A percentile compares a stretch with the other conserved stretches of the same genome.
phyloP scores from a whole-genome alignment of 2,797 vertebrate genomes.

The Ciconia nigra region DNA sequence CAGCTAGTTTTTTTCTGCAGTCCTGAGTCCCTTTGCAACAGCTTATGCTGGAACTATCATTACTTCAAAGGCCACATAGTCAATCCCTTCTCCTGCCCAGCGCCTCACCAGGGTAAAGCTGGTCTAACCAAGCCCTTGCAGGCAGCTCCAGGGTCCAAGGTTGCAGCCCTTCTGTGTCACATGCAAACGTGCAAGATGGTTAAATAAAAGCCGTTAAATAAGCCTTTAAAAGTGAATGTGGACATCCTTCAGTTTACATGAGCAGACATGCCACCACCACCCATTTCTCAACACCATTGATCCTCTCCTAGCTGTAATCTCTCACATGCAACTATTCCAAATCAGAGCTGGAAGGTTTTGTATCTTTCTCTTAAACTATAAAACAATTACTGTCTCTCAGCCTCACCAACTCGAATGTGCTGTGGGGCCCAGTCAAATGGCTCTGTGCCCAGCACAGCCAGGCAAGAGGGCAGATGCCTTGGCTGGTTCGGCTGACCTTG shows the following conservation, averaged over 20 bases:
- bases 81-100: not conserved
- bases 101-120: not conserved
- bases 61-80: not conserved
- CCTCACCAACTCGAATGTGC: no score
- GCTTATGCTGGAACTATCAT: not conserved
- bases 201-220: not conserved
- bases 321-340: not conserved
- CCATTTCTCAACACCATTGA: not conserved
- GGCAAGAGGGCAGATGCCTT: not conserved
- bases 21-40: not conserved
- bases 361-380: not conserved
- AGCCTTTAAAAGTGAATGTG: not conserved
- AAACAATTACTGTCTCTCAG: not conserved
- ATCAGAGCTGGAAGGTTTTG: not conserved
- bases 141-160: not conserved
- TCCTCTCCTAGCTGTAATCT: not conserved
- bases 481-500: not conserved
- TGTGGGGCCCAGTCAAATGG: not conserved
- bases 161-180: not conserved
- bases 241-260: not conserved
- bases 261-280: not conserved
- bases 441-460: not conserved
- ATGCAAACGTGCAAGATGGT: not conserved
- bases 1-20: not conserved
- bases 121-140: not conserved